A percentile compares a stretch with the other conserved stretches of the same genome.
Evolutionary conservation across 2,113 vertebrate genomes (phyloP).

Genomic region (Nothocercus julius): DNA sequence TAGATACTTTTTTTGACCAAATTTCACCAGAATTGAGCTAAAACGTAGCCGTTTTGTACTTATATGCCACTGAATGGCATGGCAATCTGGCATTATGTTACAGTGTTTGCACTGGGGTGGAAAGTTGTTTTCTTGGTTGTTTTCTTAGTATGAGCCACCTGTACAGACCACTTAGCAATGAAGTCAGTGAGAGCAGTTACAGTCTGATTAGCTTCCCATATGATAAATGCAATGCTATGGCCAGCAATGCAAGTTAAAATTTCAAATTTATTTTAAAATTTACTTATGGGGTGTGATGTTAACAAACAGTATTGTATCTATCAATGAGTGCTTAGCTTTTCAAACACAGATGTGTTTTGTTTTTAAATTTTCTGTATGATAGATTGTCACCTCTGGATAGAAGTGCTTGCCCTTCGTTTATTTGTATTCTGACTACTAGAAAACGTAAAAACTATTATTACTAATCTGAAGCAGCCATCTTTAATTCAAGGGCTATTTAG

Average conservation of each 20-base stretch:
- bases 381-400: not conserved
- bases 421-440: not conserved
- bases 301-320: not conserved
- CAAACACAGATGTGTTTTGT: not conserved
- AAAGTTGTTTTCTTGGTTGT: not conserved
- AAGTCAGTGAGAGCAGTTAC: not conserved
- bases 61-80: not conserved
- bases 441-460: not conserved
- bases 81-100: not conserved
- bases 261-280: not conserved
- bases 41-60: not conserved
- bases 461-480: not conserved
- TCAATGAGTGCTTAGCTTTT: not conserved
- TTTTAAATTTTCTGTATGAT: not conserved
- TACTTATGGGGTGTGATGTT: not conserved
- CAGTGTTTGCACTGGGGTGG: not conserved
- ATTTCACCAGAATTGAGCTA: not conserved
- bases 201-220: not conserved
- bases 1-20: not conserved
- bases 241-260: not conserved
- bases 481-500: not conserved
- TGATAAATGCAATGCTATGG: not conserved
- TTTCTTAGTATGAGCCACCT: not conserved
- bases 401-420: not conserved
- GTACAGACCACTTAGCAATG: not conserved